Base-by-base conservation (phyloP, 2,113 vertebrate genomes). In the Pelobates fuscus region DNA sequence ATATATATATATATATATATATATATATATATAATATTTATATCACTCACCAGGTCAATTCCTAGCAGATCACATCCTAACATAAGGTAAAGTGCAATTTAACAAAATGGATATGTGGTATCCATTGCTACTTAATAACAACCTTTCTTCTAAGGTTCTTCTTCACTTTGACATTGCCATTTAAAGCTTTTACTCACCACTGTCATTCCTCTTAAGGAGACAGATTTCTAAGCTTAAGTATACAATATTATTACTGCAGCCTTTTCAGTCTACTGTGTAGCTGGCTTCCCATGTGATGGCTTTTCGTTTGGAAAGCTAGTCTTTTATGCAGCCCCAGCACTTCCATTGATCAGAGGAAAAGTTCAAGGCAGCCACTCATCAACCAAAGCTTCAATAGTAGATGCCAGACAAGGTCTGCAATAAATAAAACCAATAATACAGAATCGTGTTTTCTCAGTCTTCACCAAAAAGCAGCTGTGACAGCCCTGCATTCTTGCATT, bases 281-380 rank as follows among this genome's bases (percentile, higher is more conserved):
- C 78, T 79, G 71, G 83, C 81, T 86, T 85, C 85, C 84, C 73
- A 67, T 80, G 82, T 82, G 85, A 85, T 81, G 80, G 84, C 76
- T 81, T 84, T 80, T 87, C 81, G 85, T 87, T 77, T 63, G 85
- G 81, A 88, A 86, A 87, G 84, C 14, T 87, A 81, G 82, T 89
- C 87, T 89, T 88, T 90, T 83, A 86, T 85, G 84, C 87, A 86
- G 85, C 79, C 70, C 79, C 81, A 80, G 86, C 67, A 25, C 86
- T 73, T 77, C 84, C 89, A 92, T 89, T 90, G 90, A 92, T 92
- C 88, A 90, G 90, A 81, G 87, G 87, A 90, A 89, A 90, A 89
- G 90, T 89, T 91, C 90, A 90, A 90, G 89, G 90, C 81, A 80
- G 85, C 85, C 86, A 89, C 87, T 91, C 88, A 89, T 90, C 90